Percentiles rank a stretch among this genome's conserved stretches.
These are phyloP conservation scores for Apotomis turbidana DNA, from an alignment of 2,888 invertebrate genomes.

Conservation along the genomic window DNA sequence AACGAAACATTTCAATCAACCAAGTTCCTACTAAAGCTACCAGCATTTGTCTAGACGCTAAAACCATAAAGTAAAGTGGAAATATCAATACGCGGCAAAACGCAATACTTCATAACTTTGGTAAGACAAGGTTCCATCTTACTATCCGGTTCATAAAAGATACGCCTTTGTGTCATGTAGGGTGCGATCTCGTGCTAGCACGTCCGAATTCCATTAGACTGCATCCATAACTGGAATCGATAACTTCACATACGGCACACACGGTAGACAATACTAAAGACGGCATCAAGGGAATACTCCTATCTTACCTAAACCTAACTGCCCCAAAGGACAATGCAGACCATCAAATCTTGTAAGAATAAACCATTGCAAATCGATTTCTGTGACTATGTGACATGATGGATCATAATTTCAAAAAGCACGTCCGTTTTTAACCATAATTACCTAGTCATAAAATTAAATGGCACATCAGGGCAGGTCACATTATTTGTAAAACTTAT, in stretches of 20 bases:
- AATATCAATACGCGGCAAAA: conserved; percentile 31
- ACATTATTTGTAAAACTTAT: too few relatives aligned
- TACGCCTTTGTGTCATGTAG: conserved; percentile 24
- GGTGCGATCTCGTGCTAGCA: conserved; percentile 12
- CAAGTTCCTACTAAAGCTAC: neutral
- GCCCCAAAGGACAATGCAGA: too few relatives aligned
- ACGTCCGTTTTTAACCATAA: too few relatives aligned
- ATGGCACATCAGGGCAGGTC: too few relatives aligned
- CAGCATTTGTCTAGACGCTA: conserved; percentile 23
- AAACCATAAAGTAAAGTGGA: conserved; percentile 16
- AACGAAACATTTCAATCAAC: neutral
- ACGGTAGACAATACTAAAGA: conserved; percentile 10
- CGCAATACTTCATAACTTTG: neutral
- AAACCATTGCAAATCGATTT: too few relatives aligned
- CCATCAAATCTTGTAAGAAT: too few relatives aligned
- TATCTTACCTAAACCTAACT: neutral
- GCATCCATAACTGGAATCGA: conserved; percentile 17
- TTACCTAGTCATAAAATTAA: too few relatives aligned
- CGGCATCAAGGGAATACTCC: conserved; percentile 8
- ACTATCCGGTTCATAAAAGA: neutral
- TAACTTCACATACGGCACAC: conserved; percentile 16
- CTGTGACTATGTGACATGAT: too few relatives aligned
- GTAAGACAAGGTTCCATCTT: neutral
- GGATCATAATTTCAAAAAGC: too few relatives aligned
- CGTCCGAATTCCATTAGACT: conserved; percentile 38